Evolutionary conservation across 2,888 invertebrate species (phyloP).

Genomic region (Cyaniris semiargus): DNA sequence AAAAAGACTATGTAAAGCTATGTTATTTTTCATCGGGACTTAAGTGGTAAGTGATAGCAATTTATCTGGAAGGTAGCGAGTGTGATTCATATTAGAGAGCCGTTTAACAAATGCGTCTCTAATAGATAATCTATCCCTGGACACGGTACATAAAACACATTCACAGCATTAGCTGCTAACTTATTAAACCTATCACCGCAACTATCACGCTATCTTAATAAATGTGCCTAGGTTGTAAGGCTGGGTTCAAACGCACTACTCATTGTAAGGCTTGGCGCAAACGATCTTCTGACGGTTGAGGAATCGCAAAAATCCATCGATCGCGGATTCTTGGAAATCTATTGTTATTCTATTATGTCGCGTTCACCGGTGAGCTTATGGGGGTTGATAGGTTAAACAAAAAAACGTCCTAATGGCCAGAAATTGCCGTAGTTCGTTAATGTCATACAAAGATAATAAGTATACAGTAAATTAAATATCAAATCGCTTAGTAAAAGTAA

Average conservation of each 20-base stretch:
- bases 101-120: not conserved
- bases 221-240: not conserved
- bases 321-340: too few species aligned
- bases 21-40: not conserved
- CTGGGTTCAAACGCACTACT: not conserved
- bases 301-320: too few species aligned
- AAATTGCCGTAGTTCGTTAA: too few species aligned
- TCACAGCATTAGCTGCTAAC: not conserved
- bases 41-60: not conserved
- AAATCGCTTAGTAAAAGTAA: not conserved
- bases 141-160: constrained; percentile 2
- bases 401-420: too few species aligned
- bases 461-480: too few species aligned
- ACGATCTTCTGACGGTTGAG: not conserved
- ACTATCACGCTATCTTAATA: constrained; percentile 18
- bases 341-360: too few species aligned
- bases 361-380: too few species aligned
- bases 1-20: too few species aligned
- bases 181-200: not conserved
- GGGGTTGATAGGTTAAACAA: too few species aligned
- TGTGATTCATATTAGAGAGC: not conserved
- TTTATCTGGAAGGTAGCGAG: not conserved
- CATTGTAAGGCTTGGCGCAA: not conserved
- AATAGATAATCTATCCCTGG: not conserved
- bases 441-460: too few species aligned